A percentile compares a stretch with the other conserved stretches of the same genome.
phyloP scores from a whole-genome alignment of 2,888 invertebrate genomes.

The Pandemis heparana region DNA sequence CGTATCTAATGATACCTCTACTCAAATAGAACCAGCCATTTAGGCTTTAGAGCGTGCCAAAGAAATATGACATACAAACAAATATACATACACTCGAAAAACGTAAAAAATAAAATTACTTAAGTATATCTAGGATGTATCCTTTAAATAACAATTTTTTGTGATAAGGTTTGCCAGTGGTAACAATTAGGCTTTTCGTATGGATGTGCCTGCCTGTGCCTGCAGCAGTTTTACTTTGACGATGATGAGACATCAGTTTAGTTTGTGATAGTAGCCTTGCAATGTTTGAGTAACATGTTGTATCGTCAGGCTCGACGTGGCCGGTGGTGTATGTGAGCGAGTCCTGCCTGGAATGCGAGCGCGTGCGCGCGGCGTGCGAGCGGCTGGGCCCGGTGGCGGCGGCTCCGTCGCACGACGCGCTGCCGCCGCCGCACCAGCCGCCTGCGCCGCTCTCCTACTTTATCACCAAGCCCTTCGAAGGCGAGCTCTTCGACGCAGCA shows the following conservation, averaged over 20 bases:
- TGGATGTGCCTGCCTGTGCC: background rate
- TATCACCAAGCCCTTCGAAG: conserved; percentile 91
- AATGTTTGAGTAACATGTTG: conserved; percentile 17
- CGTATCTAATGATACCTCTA: no score
- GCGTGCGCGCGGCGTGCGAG: conserved; percentile 81
- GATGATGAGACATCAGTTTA: background rate
- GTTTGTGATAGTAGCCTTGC: background rate
- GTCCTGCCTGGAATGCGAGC: conserved; percentile 80
- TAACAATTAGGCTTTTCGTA: background rate
- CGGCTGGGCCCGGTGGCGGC: conserved; percentile 77
- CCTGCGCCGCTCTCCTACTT: conserved; percentile 78
- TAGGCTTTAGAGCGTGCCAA: no score
- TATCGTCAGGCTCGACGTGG: conserved; percentile 71
- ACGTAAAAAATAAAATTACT: no score
- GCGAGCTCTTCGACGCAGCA: conserved; percentile 89
- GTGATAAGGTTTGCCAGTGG: background rate
- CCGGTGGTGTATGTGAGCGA: conserved; percentile 79
- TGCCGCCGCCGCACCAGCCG: conserved; percentile 71
- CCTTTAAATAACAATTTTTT: background rate
- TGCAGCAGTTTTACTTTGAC: background rate
- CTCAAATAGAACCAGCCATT: no score
- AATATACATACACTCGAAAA: no score
- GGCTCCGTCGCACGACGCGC: conserved; percentile 71
- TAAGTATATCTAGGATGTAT: no score
- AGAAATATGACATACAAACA: no score